Evolutionary conservation across 1,140 invertebrate species (phyloP), one percentile per base, ranked within the genome.

Genomic region (Megathymus violae): DNA sequence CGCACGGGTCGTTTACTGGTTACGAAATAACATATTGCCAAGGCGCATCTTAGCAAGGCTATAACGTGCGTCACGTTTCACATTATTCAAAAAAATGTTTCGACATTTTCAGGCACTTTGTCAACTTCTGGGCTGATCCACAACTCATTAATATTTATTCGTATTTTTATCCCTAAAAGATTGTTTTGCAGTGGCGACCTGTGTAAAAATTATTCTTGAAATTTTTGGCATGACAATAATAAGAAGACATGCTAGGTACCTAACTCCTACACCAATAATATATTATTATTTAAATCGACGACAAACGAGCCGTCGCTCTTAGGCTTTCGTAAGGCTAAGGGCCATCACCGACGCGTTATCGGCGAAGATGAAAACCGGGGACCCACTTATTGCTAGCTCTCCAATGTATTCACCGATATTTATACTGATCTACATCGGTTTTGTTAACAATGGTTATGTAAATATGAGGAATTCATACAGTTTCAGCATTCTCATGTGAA

Each of bases 11-110:
- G 6, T 11, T 14, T 17, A 22, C 7, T n/a, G 22, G 48, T 85
- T 82, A 83, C 76, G 72, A 87, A 86, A 86, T 84, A 85, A 46
- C 54, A 31, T 38, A 31, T 47, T 38, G 16, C 16, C 43, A 59
- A 68, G 74, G 76, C 80, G 80, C 80, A 82, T 82, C 84, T 69
- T 63, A 65, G 67, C 84, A 81, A 89, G 86, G 86, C 80, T 88
- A 78, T 41, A 66, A 71, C 54, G 76, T 83, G 77, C 86, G 86
- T 89, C 86, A 88, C 77, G 73, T 80, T 74, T 73, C 70, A 77
- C 70, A 86, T 88, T 85, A 89, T 89, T 80, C 86, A 85, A 80
- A 74, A 36, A 80, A 67, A 70, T 76, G 73, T 84, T 83, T 82
- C 83, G 69, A 87, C 80, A 85, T 75, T 76, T 78, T 78, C 71